Evolutionary conservation across 2,888 invertebrate genomes (phyloP).

Genomic region (Pristionchus exspectatus): DNA sequence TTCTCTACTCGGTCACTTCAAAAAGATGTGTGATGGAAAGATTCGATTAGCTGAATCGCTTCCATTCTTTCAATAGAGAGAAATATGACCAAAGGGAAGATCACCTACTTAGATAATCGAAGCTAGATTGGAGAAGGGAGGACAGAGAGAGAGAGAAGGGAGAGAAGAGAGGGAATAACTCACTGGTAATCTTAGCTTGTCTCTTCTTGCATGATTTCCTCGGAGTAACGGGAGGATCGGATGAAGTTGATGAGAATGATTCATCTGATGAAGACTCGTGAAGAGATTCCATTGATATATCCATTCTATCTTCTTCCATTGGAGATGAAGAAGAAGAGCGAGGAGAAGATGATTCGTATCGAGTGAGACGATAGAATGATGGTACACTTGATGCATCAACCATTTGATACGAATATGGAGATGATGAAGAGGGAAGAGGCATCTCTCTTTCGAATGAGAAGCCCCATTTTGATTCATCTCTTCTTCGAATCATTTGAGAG

Average conservation of each 20-base stretch:
- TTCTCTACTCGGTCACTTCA: neutral
- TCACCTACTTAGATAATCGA: slow-evolving; percentile 24
- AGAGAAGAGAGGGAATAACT: slow-evolving; percentile 27
- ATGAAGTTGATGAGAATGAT: neutral
- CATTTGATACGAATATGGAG: slow-evolving; percentile 13
- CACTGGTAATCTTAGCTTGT: slow-evolving; percentile 53
- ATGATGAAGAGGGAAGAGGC: neutral
- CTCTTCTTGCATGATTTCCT: slow-evolving; percentile 40
- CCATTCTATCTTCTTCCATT: neutral
- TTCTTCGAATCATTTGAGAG: neutral
- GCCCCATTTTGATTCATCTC: slow-evolving; percentile 31
- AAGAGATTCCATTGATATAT: neutral
- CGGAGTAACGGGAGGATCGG: slow-evolving; percentile 25
- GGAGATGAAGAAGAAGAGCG: neutral
- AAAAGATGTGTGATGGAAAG: slow-evolving; percentile 7
- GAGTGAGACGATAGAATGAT: slow-evolving; percentile 27
- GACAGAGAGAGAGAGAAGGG: no score
- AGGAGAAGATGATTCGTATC: neutral
- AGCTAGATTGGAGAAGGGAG: neutral
- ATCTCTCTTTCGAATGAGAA: slow-evolving; percentile 41
- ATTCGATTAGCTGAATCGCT: slow-evolving; percentile 7
- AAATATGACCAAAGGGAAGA: neutral
- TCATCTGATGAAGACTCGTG: slow-evolving; percentile 33
- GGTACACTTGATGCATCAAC: slow-evolving; percentile 34
- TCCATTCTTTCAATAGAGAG: neutral